Evolutionary conservation across 2,797 vertebrate species (phyloP).

Genomic region (Mus spretus): DNA sequence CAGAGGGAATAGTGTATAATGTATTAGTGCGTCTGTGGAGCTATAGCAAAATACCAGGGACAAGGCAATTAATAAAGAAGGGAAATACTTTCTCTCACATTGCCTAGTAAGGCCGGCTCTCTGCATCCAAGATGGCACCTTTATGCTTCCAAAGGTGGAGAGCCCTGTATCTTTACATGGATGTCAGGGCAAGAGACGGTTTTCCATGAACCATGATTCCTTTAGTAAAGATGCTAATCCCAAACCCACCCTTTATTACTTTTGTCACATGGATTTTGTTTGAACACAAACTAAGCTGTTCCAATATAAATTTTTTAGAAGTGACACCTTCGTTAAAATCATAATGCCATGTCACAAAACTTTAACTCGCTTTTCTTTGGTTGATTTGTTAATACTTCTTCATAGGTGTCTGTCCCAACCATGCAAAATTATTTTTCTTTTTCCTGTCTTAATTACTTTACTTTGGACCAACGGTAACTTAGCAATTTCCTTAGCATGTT

Average conservation of each 20-base stretch:
- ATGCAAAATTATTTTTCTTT: not conserved
- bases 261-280: not conserved
- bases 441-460: not conserved
- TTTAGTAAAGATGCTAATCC: not conserved
- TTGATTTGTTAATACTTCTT: not conserved
- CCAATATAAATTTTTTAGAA: not conserved
- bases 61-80: not conserved
- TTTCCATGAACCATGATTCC: not conserved
- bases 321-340: not conserved
- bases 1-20: not conserved
- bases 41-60: not conserved
- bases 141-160: not conserved
- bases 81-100: not conserved
- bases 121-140: not conserved
- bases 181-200: not conserved
- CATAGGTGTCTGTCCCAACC: not conserved
- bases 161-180: not conserved
- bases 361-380: not conserved
- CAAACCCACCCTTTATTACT: not conserved
- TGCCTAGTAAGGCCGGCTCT: not conserved
- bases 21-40: not conserved
- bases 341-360: not conserved
- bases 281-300: not conserved
- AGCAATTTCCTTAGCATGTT: not conserved
- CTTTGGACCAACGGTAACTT: not conserved